Evolutionary conservation across 1,140 invertebrate species (phyloP), one percentile per base, ranked within the genome.

Genomic region (Macrobrachium nipponense): DNA sequence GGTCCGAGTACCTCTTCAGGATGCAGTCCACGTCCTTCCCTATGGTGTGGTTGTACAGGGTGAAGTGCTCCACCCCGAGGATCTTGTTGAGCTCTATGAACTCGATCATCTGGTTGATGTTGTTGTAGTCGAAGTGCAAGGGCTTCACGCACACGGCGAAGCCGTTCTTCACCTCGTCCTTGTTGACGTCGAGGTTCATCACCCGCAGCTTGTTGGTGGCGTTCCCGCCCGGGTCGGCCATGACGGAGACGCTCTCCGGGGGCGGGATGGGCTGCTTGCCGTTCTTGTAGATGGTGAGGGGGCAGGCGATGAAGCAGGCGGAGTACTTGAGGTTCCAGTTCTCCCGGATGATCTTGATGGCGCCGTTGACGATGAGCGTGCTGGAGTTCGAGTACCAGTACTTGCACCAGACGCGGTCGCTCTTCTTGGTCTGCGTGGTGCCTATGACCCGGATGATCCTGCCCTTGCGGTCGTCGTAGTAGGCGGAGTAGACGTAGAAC

Each of bases 291-390:
- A 80, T 87, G 68, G 78, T 91, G 62, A 97, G 91, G 6, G 95
- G 94, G 89, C 97, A 98, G 62, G 97, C 93, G 5, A 98, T 93
- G 90, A 98, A 98, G 88, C 95, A 96, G 12, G 97, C 97, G 89
- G 96, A 97, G 91, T 97, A 98, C 90, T 97, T 97, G 5, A 98
- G 91, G 91, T 97, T 98, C 97, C 97, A 98, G 91, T 98, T 97
- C 91, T 98, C 97, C 44, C 96, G 92, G 58, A 98, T 98, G 0
- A 95, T 93, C 94, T 95, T 91, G 59, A 92, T 91, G 36, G 89
- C 89, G 44, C 90, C 92, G 68, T 88, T 87, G 23, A 91, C 90
- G 8, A 89, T 89, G 20, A 88, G 90, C n/a, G 87, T 72, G 51
- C 88, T 88, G 51, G 80, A 88, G 86, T 81, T 80, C 64, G 86